Percentiles rank a stretch among this genome's conserved stretches.
phyloP scores from a whole-genome alignment of 2,113 vertebrate species.

The Sterna hirundo region DNA sequence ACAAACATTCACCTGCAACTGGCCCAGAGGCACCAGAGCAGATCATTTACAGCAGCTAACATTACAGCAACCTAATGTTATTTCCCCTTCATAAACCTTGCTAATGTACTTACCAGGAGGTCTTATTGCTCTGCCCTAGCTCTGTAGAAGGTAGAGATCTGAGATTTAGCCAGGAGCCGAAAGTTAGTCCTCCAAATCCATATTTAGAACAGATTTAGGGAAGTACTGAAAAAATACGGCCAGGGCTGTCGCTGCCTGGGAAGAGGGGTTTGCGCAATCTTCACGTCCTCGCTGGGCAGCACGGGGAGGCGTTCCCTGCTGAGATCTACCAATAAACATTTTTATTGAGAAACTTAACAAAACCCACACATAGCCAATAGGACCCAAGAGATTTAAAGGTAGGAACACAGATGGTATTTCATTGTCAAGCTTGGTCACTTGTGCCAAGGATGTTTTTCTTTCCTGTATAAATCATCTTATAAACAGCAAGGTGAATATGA shows the following conservation, averaged over 20 bases:
- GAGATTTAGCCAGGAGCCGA: not conserved
- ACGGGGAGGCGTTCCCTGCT: not conserved
- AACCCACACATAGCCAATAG: not conserved
- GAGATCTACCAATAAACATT: not conserved
- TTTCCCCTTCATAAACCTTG: not conserved
- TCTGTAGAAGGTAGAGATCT: not conserved
- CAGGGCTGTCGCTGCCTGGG: not conserved
- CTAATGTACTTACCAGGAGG: not conserved
- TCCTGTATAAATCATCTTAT: not conserved
- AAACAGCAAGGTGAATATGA: not conserved
- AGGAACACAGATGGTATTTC: not conserved
- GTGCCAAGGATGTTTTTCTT: not conserved
- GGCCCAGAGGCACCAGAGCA: not conserved
- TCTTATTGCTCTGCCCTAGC: not conserved
- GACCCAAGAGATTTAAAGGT: not conserved
- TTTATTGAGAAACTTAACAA: not conserved
- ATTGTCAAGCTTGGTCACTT: not conserved
- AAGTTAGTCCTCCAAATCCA: not conserved
- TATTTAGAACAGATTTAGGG: not conserved
- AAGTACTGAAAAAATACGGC: not conserved
- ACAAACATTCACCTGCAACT: not conserved
- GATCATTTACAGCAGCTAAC: not conserved
- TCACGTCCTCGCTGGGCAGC: rapidly evolving
- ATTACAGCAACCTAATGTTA: not conserved
- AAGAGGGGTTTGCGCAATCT: not conserved